These are phyloP conservation scores for Papio anubis DNA, from an alignment of 2,113 vertebrate genomes.

Conservation along the genomic window DNA sequence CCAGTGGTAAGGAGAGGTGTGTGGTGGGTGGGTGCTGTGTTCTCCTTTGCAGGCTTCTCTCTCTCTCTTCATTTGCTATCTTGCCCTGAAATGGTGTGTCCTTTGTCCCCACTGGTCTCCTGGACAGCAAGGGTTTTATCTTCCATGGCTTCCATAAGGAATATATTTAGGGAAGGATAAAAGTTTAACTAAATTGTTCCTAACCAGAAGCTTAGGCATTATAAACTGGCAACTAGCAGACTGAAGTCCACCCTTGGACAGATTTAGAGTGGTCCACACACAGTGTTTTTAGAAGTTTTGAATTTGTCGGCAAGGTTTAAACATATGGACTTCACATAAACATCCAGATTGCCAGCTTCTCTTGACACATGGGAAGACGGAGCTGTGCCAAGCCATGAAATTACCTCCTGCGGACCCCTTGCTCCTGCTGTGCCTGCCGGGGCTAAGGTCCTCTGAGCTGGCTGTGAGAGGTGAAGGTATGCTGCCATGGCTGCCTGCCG, in stretches of 20 bases:
- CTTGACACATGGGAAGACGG: not conserved
- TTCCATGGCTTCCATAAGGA: not conserved
- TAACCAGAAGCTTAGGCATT: not conserved
- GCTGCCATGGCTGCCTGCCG: too few species aligned
- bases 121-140: not conserved
- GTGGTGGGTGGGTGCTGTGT: not conserved
- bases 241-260: not conserved
- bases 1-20: not conserved
- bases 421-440: not conserved
- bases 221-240: not conserved
- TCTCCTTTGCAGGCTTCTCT: not conserved
- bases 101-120: not conserved
- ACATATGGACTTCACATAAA: not conserved
- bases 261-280: not conserved
- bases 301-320: slow-evolving; percentile 18
- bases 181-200: not conserved
- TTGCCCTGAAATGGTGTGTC: not conserved
- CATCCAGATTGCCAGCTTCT: not conserved
- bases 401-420: not conserved
- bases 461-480: not conserved
- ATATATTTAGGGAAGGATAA: not conserved
- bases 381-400: too few species aligned
- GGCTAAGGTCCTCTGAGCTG: not conserved
- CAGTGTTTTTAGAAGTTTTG: slow-evolving; percentile 17
- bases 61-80: not conserved